Evolutionary conservation across 1,140 invertebrate genomes (phyloP).

Genomic region (Zaprionus ornatus): DNA sequence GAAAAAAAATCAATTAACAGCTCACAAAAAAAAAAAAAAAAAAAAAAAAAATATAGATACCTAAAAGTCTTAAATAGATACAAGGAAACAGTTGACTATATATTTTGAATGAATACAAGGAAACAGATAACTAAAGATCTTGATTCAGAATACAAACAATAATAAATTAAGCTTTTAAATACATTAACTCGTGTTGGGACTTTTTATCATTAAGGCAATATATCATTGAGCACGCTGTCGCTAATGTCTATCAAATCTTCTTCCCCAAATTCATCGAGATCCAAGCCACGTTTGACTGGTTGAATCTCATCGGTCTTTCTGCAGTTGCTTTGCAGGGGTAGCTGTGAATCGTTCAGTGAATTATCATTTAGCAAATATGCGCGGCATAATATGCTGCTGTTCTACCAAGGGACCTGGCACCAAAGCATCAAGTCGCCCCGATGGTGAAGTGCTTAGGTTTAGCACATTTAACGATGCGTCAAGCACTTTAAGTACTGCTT

Average conservation of each 20-base stretch:
- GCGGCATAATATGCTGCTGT: constrained; percentile 25
- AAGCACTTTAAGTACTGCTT: constrained; percentile 70
- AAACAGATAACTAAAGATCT: not conserved
- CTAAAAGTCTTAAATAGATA: not conserved
- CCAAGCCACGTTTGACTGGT: constrained; percentile 23
- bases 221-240: constrained; percentile 71
- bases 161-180: constrained; percentile 24
- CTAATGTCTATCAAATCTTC: constrained; percentile 69
- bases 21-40: no score
- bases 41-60: constrained; percentile 5
- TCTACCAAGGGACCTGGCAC: constrained; percentile 42
- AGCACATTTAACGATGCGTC: constrained; percentile 67
- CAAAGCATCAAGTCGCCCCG: constrained; percentile 72
- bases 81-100: not conserved
- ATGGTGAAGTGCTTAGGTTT: constrained; percentile 78
- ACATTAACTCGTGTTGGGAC: not conserved
- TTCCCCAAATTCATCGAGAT: constrained; percentile 13
- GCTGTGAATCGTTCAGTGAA: constrained; percentile 38
- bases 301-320: constrained; percentile 41
- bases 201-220: constrained; percentile 49
- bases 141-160: not conserved
- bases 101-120: not conserved
- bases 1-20: constrained; percentile 14
- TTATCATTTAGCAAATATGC: constrained; percentile 56
- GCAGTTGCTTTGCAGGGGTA: not conserved